Conservation (phyloP, 1,140 invertebrate genomes). For the Meloidogyne exigua region DNA sequence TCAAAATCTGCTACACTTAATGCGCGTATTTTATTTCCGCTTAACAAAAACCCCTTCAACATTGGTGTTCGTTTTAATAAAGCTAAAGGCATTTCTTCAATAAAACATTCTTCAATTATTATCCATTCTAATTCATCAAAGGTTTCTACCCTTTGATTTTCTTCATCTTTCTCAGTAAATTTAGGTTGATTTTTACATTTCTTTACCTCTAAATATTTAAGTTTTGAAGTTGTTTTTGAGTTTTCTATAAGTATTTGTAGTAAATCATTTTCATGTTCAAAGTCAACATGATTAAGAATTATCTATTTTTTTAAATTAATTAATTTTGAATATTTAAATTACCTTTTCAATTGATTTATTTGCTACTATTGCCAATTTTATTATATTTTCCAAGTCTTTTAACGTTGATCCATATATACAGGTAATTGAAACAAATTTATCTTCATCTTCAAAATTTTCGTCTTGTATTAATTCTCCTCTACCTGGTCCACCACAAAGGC, state of each 20-base stretch:
- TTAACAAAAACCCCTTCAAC: constrained; percentile 26
- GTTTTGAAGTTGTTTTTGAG: background rate
- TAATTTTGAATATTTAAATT: constrained; percentile 1
- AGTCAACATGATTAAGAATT: constrained; percentile 32
- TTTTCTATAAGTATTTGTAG: background rate
- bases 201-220: constrained; percentile 30
- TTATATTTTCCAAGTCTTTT: constrained; percentile 33
- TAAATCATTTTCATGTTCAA: constrained; percentile 17
- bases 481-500: constrained; percentile 35
- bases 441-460: background rate
- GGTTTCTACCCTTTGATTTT: background rate
- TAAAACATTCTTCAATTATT: constrained; percentile 38
- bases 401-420: constrained; percentile 52
- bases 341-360: constrained; percentile 39
- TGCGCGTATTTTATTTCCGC: constrained; percentile 37
- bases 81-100: constrained; percentile 29
- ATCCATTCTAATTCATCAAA: constrained; percentile 25
- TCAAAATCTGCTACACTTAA: constrained; percentile 24
- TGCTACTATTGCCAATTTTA: constrained; percentile 23
- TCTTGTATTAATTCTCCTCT: constrained; percentile 6
- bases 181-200: constrained; percentile 20
- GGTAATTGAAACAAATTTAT: constrained; percentile 30
- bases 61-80: constrained; percentile 14
- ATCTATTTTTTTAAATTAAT: constrained; percentile 11
- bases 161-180: background rate